phyloP scores from a whole-genome alignment of 2,888 invertebrate species.

The Andrena trimmerana region DNA sequence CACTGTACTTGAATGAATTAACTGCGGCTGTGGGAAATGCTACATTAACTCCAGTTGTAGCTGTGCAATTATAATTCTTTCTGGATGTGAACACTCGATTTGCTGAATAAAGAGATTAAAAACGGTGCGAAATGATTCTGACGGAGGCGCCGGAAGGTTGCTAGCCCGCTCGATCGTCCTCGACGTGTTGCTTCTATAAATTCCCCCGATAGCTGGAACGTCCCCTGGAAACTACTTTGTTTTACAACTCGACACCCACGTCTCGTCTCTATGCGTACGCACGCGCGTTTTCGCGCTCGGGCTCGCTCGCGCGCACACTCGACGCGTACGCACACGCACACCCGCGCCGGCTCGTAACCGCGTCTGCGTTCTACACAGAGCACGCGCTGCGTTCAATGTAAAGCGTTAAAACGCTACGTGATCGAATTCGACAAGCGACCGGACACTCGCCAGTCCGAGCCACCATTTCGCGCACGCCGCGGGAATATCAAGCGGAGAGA shows the following conservation, averaged over 20 bases:
- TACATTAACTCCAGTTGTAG: too few species aligned
- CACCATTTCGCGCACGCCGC: slow-evolving; percentile 75
- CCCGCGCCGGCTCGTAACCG: slow-evolving; percentile 43
- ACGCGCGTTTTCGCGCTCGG: slow-evolving; percentile 58
- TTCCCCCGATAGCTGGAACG: slow-evolving; percentile 60
- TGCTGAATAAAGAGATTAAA: slow-evolving; percentile 13
- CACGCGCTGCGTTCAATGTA: slow-evolving; percentile 80
- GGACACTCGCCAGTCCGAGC: slow-evolving; percentile 75
- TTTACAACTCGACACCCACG: slow-evolving; percentile 72
- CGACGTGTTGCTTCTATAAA: slow-evolving; percentile 69
- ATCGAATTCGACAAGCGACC: slow-evolving; percentile 79
- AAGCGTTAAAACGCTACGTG: slow-evolving; percentile 80
- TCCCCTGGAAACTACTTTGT: slow-evolving; percentile 66
- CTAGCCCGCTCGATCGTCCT: slow-evolving; percentile 46
- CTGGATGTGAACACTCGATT: too few species aligned
- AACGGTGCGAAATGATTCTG: slow-evolving; percentile 37
- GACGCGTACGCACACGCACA: slow-evolving; percentile 34
- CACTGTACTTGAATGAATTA: too few species aligned
- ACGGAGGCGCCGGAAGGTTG: slow-evolving; percentile 53
- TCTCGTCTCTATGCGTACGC: slow-evolving; percentile 71
- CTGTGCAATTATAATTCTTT: too few species aligned
- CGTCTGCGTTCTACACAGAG: slow-evolving; percentile 75
- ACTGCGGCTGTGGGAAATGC: too few species aligned
- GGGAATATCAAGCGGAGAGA: slow-evolving; percentile 76
- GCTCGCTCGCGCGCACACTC: slow-evolving; percentile 24